Conservation (phyloP, 2,113 vertebrate species). For the Sander lucioperca region DNA sequence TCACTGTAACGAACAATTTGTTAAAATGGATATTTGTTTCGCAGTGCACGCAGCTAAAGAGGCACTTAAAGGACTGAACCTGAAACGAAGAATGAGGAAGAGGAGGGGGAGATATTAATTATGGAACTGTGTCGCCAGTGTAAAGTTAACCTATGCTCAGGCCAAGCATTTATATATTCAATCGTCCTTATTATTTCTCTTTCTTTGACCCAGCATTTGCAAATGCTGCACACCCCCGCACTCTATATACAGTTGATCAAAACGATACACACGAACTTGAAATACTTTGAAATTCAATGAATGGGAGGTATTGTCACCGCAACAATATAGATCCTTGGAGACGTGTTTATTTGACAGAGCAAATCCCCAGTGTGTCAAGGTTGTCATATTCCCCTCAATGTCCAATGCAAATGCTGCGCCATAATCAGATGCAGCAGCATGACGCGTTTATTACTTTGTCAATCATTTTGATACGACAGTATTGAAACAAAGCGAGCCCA, state of each 20-base stretch:
- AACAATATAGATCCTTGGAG: conserved; percentile 78
- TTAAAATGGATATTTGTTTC: conserved; percentile 1
- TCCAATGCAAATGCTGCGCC: conserved; percentile 78
- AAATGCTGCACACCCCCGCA: not conserved
- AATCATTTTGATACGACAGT: conserved; percentile 80
- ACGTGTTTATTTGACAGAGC: conserved; percentile 82
- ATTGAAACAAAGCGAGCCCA: conserved; percentile 75
- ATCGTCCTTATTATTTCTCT: conserved; percentile 29
- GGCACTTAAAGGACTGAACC: conserved; percentile 53
- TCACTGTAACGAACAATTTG: not conserved
- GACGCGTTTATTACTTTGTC: conserved; percentile 84
- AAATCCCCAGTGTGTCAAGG: conserved; percentile 79
- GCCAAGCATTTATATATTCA: conserved; percentile 52
- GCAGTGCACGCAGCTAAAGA: conserved; percentile 54
- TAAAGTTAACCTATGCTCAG: conserved; percentile 43
- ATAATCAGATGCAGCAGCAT: conserved; percentile 81
- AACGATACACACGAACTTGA: conserved; percentile 22
- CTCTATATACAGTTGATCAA: conserved; percentile 18
- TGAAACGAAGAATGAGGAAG: conserved; percentile 41
- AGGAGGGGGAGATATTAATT: conserved; percentile 57
- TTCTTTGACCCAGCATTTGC: conserved; percentile 41
- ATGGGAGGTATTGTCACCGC: conserved; percentile 60
- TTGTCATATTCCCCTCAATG: conserved; percentile 79
- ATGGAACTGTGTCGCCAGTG: conserved; percentile 62
- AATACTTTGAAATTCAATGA: conserved; percentile 64